Base-by-base conservation (phyloP, 2,888 invertebrate species). In the Maniola hyperantus region DNA sequence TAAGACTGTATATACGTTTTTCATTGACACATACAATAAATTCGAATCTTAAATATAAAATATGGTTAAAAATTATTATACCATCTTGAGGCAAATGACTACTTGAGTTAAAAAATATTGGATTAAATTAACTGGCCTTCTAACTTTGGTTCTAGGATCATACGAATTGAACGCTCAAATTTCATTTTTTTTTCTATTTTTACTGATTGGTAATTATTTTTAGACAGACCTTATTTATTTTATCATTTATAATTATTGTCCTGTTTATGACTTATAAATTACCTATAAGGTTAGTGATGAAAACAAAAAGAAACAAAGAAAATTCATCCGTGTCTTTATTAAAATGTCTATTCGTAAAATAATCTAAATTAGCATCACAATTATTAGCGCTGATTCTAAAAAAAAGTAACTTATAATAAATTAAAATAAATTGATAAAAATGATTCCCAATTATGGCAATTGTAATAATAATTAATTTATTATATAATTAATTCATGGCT, bases 331-430 rank as follows among this genome's bases (percentile, higher is more conserved):
- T 85, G 88, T 90, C 88, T 91, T 91, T 90, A 91, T 90, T 89
- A 81, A 83, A 69, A 83, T 81, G 83, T 88, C 85, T 87, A 87
- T 81, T 80, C 79, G 81, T 89, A 88, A 88, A 88, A 84, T 87
- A 84, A 85, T 85, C 85, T 89, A 88, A 88, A 90, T 85, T 90
- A 90, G 84, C 89, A 90, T 90, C 89, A 89, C 90, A 89, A 84
- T 84, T 79, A 84, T 84, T 79, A 84, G 83, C 84, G 83, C 84
- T 82, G 74, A 77, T 81, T 81, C 79, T 77, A 71, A 81, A 83
- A 79, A 79, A 83, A 26, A 84, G 83, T 78, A 76, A 75, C 79
- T 82, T 80, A 84, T 77, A 77, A 78, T 76, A 77, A 80, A 82
- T 64, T 46, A 68, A 68, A 46, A 79, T 75, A 76, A 79, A 78